Base-by-base conservation (phyloP, 2,888 invertebrate species). In the Myopa testacea region DNA sequence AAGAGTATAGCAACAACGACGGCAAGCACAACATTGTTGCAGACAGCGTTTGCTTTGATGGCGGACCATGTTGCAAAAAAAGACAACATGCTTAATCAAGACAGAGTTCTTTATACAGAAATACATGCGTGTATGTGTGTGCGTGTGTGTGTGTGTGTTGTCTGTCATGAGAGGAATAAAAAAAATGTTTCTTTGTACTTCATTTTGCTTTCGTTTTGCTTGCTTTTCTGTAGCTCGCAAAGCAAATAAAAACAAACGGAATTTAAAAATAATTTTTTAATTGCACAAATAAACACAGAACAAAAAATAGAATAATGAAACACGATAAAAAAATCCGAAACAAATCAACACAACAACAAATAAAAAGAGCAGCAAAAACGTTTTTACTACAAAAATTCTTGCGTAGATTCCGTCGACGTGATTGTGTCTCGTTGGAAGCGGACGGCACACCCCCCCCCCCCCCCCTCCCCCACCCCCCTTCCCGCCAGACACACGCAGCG, bases 381-480 rank as follows among this genome's bases (percentile, higher is more conserved):
- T 55, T 75, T 75, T 75, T 75, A 75, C 75, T 75, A 68, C 69
- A 58, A 38, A 75, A 58, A 75, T 75, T 75, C 69, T 68, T 69
- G 75, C 75, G 69, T 69, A 75, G 68, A 69, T 58, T 68, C 50
- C 60, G 73, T 12, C 73, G 72, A 26, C 71, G 60, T 40, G 58
- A 60, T 70, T 70, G 52, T 55, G 70, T 70, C 70, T 70, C 26
- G 6, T 2, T 45, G 0, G 45, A 45, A 45, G 45, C 6, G 45
- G 45, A 10, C 26, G 26, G 8, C 26, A 34, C 26, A 1, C 4
- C 0, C 62, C 8, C 34, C 62, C 8, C 34, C 62, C 1, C 62
- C 62, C 19, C 34, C n/a, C 19, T 6, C 62, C 1, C 34, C 4
- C 62, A n/a, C 62, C 4, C n/a, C 58, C 12, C 12, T 16, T 58